Base-by-base conservation (phyloP, 2,888 invertebrate genomes). In the Desoria tigrina region DNA sequence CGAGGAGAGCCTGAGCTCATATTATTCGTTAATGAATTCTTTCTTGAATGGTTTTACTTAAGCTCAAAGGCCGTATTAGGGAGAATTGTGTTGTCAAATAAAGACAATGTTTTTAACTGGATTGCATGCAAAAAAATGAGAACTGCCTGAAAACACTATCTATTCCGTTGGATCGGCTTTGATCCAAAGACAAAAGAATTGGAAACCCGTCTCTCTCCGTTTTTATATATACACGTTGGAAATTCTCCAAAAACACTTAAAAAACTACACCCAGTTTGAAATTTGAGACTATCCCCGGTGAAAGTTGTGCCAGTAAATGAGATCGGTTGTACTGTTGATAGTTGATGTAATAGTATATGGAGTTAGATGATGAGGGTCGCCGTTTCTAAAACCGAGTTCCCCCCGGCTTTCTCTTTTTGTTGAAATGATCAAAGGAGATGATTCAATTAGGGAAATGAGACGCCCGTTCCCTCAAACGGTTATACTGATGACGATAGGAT, bases 401-500 rank as follows among this genome's bases (percentile, higher is more conserved):
- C 55, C 18, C 55, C 4, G 21, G 27, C 55, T 55, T 55, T 28
- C 55, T 28, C 16, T 18, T 55, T 55, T 55, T 55, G 55, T 55
- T 55, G 55, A 55, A 55, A 55, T 28, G 27, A 26, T 54, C 61
- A 61, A 50, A 42, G 53, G 61, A 45, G 65, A 66, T 69, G 69
- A 71, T 73, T 73, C 73, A 73, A 73, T 73, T 73, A 71, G 63
- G 73, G 69, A 73, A 73, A 73, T 73, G 73, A 71, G 67, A 67
- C 51, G 61, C 16, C 55, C 27, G 26, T 32, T 27, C 55, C 6
- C 16, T 32, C 32, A 32, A 32, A 32, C 32, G 32, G 32, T 32
- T 32, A 32, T 32, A 32, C 11, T 11, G 32, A 32, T 32, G 32
- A 32, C 32, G 32, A 32, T n/a, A n/a, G 11, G 32, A 32, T 32